These are phyloP conservation scores for Sphaeridia pumilis DNA, from an alignment of 2,888 invertebrate species.

Conservation along the genomic window DNA sequence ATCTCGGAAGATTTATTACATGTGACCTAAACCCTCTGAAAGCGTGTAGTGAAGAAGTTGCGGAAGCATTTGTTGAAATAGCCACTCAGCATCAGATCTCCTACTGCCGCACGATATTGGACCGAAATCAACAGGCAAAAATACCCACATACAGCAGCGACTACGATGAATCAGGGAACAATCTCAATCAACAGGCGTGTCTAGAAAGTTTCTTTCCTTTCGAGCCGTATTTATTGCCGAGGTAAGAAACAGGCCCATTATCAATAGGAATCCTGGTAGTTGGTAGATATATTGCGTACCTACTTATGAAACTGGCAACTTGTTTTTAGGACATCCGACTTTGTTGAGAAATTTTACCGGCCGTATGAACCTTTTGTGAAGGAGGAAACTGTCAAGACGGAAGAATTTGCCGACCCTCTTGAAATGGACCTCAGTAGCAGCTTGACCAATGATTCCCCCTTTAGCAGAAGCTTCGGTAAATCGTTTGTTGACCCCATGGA, in stretches of 20 bases:
- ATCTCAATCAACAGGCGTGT: conserved; percentile 1
- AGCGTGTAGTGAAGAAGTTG: conserved; percentile 63
- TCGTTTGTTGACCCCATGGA: neutral
- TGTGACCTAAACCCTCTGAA: conserved; percentile 77
- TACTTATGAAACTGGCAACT: neutral
- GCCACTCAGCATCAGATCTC: conserved; percentile 75
- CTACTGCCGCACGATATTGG: conserved; percentile 82
- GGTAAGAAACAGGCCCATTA: conserved; percentile 43
- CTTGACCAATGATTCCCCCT: conserved; percentile 3
- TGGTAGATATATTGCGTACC: neutral
- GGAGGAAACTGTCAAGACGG: conserved; percentile 16
- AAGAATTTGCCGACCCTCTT: conserved; percentile 9
- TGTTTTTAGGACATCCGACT: conserved; percentile 8
- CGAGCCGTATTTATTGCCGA: conserved; percentile 68
- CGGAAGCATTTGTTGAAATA: conserved; percentile 66
- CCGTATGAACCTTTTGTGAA: conserved; percentile 17
- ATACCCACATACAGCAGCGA: conserved; percentile 18
- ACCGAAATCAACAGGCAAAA: conserved; percentile 51
- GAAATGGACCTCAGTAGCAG: conserved; percentile 19
- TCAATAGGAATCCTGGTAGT: neutral
- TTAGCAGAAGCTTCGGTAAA: neutral
- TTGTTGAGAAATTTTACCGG: conserved; percentile 15
- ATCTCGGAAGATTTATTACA: conserved; percentile 73
- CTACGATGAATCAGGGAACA: conserved; percentile 2
- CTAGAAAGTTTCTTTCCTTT: conserved; percentile 74